Conservation (phyloP, 1,140 invertebrate species). For the Eueides isabella region DNA sequence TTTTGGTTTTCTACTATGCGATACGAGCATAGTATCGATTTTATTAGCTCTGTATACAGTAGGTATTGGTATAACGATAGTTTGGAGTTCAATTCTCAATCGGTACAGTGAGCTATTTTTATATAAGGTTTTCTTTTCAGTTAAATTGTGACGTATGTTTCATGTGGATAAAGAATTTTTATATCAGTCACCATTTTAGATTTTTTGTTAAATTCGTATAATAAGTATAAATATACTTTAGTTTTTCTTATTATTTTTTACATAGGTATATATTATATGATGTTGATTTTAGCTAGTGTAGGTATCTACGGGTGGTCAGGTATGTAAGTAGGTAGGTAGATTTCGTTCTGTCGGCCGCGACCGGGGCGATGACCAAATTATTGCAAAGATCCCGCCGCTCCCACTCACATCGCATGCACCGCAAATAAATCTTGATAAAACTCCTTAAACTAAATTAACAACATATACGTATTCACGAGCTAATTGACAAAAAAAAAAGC, state of each 20-base stretch:
- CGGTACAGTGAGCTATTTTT: too few species aligned
- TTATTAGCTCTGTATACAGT: too few species aligned
- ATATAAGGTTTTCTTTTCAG: too few species aligned
- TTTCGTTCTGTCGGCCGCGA: constrained; percentile 33
- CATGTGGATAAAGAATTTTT: too few species aligned
- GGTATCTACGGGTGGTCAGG: constrained; percentile 35
- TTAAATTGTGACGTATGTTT: too few species aligned
- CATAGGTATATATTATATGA: not conserved
- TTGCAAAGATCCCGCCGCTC: constrained; percentile 55
- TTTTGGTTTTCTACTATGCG: not conserved
- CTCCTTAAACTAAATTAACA: constrained; percentile 35
- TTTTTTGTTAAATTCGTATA: not conserved
- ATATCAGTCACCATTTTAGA: too few species aligned
- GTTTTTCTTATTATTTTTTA: too few species aligned
- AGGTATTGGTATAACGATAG: not conserved
- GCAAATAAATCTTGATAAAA: constrained; percentile 62
- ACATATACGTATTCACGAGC: constrained; percentile 10
- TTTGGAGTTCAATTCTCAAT: too few species aligned
- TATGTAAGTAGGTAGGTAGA: constrained; percentile 2
- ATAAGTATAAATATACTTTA: too few species aligned
- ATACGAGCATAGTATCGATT: too few species aligned
- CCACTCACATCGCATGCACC: constrained; percentile 10
- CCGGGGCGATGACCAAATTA: constrained; percentile 74
- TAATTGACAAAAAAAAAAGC: constrained; percentile 44
- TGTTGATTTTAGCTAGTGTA: not conserved